phyloP scores from a whole-genome alignment of 2,797 vertebrate genomes.

The Lemur catta region DNA sequence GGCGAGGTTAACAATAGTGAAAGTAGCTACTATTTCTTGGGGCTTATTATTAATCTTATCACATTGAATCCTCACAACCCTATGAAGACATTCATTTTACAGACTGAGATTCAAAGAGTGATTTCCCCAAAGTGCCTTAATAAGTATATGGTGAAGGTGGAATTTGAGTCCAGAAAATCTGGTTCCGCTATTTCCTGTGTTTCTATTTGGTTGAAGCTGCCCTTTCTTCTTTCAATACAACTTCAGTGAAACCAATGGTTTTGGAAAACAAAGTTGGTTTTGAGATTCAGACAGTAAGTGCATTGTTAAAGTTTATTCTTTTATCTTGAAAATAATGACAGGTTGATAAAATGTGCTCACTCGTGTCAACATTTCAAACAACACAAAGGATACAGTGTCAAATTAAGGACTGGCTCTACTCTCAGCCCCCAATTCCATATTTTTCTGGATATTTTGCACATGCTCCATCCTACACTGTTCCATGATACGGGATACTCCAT shows the following conservation, averaged over 20 bases:
- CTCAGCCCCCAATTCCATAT: neutral
- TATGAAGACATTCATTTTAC: neutral
- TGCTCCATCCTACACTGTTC: neutral
- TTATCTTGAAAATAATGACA: neutral
- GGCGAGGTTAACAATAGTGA: too few relatives aligned
- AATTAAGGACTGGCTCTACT: neutral
- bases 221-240: neutral
- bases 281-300: neutral
- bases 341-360: neutral
- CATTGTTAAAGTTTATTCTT: neutral
- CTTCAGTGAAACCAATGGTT: neutral
- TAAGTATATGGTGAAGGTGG: rapidly evolving
- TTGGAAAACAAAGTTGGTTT: neutral
- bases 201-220: neutral
- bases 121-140: neutral
- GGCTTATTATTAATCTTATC: rapidly evolving
- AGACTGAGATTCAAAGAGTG: neutral
- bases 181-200: neutral
- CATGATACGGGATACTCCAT: neutral
- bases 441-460: neutral
- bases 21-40: neutral
- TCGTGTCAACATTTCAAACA: neutral
- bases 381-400: too few relatives aligned
- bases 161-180: neutral
- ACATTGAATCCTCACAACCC: rapidly evolving